A percentile compares a stretch with the other conserved stretches of the same genome.
Evolutionary conservation across 2,113 vertebrate genomes (phyloP).

Genomic region (Mastomys natalensis): DNA sequence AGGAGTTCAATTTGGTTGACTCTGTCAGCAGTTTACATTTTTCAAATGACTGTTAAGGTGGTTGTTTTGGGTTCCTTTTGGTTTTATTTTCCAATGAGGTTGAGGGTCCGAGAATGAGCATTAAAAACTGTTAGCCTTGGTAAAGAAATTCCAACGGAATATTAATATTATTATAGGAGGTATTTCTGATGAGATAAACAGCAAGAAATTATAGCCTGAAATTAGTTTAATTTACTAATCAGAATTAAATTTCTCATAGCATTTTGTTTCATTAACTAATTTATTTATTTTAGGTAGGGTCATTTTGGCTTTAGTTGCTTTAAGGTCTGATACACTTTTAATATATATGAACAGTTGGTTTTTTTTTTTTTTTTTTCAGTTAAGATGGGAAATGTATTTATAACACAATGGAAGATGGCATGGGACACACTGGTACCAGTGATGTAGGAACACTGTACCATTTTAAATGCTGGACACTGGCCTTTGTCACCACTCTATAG

Average conservation of each 20-base stretch:
- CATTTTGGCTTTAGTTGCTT: not conserved
- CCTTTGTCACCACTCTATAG: not conserved
- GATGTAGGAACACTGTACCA: not conserved
- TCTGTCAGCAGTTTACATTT: not conserved
- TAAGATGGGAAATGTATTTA: not conserved
- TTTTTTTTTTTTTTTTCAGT: not conserved
- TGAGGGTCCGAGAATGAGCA: not conserved
- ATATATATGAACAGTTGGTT: not conserved
- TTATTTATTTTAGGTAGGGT: not conserved
- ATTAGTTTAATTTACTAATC: not conserved
- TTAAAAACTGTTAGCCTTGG: not conserved
- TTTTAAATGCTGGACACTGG: not conserved
- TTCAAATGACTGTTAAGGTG: not conserved
- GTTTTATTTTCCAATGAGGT: not conserved
- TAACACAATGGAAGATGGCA: not conserved
- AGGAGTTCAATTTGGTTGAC: not conserved
- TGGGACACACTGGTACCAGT: not conserved
- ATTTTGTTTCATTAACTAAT: too few relatives aligned
- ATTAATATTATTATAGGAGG: not conserved
- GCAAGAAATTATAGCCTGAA: constrained; percentile 1
- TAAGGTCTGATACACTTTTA: not conserved
- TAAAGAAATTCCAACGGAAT: not conserved
- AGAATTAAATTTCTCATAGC: not conserved
- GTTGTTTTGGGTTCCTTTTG: constrained; percentile 5
- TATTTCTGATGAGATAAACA: not conserved